Conservation (phyloP, 2,888 invertebrate species). For the Parthenolecanium corni region DNA sequence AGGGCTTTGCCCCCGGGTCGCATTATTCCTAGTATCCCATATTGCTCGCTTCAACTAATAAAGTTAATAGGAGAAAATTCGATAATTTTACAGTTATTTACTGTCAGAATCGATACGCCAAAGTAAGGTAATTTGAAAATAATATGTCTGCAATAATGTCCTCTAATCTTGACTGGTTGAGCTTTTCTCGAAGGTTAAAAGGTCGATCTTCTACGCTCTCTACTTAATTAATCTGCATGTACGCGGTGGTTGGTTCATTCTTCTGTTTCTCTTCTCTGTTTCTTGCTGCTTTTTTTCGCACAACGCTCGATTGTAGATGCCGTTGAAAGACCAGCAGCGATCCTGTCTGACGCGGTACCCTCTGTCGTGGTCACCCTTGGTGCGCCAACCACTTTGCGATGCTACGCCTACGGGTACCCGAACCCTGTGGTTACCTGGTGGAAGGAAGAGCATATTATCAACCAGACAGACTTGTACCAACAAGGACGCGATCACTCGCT, state of each 20-base stretch:
- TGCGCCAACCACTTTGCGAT: constrained; percentile 57
- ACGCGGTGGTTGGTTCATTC: background rate
- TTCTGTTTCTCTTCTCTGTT: background rate
- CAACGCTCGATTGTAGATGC: constrained; percentile 16
- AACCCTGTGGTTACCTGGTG: constrained; percentile 72
- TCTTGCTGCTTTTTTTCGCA: no score
- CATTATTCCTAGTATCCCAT: no score
- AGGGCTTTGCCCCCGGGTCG: no score
- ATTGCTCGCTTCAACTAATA: no score
- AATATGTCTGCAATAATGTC: no score
- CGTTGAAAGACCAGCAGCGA: constrained; percentile 47
- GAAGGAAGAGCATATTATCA: constrained; percentile 66
- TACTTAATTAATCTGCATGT: constrained; percentile 7
- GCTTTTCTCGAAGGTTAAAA: background rate
- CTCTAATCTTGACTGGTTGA: no score
- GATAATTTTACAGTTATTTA: no score
- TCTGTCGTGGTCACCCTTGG: constrained; percentile 59
- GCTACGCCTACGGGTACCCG: constrained; percentile 73
- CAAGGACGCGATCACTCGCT: constrained; percentile 62
- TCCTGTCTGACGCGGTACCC: constrained; percentile 54
- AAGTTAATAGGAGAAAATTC: no score
- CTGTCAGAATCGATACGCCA: no score
- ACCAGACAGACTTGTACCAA: constrained; percentile 52
- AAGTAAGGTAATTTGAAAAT: no score
- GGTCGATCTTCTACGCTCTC: no score